Conservation (phyloP, 2,113 vertebrate genomes). For the Microcebus murinus region DNA sequence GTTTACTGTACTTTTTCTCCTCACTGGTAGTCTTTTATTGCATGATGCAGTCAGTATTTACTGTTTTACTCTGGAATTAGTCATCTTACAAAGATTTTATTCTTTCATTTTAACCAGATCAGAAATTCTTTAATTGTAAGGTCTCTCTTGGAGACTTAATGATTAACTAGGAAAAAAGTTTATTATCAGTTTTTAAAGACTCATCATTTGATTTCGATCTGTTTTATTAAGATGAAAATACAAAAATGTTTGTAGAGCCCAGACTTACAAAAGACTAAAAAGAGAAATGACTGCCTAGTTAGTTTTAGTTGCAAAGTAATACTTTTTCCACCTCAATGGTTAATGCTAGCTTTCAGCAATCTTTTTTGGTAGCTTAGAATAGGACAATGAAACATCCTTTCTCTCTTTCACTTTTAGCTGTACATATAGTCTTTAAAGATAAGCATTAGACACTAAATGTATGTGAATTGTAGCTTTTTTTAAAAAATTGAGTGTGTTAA, state of each 20-base stretch:
- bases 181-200: not conserved
- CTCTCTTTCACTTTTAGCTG: conserved; percentile 21
- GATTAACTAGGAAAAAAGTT: not conserved
- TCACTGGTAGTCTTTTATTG: not conserved
- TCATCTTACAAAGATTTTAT: not conserved
- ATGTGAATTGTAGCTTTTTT: not conserved
- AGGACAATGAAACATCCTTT: not conserved
- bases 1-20: not conserved
- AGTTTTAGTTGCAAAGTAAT: not conserved
- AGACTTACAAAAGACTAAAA: not conserved
- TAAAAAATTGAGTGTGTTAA: not conserved
- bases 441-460: not conserved
- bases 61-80: not conserved
- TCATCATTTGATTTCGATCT: not conserved
- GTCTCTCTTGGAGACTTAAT: not conserved
- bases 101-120: not conserved
- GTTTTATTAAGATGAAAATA: conserved; percentile 44
- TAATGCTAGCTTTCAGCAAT: conserved; percentile 5
- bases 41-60: not conserved
- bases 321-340: not conserved
- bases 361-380: not conserved
- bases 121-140: not conserved
- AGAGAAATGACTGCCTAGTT: not conserved
- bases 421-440: not conserved
- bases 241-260: not conserved